Conservation (phyloP, 2,888 invertebrate genomes). For the Drosophila bunnanda region DNA sequence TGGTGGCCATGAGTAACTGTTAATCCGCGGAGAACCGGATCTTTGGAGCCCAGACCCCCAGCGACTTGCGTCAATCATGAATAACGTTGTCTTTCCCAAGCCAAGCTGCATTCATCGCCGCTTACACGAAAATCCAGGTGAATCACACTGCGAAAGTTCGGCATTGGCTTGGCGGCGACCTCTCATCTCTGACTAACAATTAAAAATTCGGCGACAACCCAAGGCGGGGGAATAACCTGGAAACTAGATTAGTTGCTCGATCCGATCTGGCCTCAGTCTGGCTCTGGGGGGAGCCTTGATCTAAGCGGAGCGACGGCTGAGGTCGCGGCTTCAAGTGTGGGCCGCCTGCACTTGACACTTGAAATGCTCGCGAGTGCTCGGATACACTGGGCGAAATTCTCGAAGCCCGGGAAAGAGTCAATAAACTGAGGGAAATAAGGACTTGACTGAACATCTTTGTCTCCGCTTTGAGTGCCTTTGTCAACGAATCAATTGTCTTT, state of each 20-base stretch:
- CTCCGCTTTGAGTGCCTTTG: constrained; percentile 1
- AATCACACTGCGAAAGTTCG: constrained; percentile 48
- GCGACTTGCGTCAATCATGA: constrained; percentile 33
- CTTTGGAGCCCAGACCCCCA: not conserved
- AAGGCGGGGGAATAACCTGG: constrained; percentile 33
- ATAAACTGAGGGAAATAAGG: constrained; percentile 27
- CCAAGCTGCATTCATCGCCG: constrained; percentile 19
- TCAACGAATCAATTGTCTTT: constrained; percentile 72
- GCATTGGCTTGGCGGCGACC: constrained; percentile 7
- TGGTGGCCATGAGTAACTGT: constrained; percentile 33
- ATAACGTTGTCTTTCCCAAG: constrained; percentile 39
- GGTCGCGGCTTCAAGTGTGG: constrained; percentile 21
- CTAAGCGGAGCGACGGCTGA: constrained; percentile 51
- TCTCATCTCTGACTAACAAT: constrained; percentile 42
- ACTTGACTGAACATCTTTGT: constrained; percentile 9
- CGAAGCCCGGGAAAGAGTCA: not conserved
- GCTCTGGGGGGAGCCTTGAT: constrained; percentile 59
- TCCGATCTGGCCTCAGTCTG: constrained; percentile 21
- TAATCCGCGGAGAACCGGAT: constrained; percentile 30
- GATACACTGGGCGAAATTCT: constrained; percentile 29
- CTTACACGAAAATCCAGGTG: constrained; percentile 31
- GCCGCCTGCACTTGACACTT: constrained; percentile 51
- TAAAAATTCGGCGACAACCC: constrained; percentile 1
- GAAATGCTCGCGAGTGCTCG: constrained; percentile 13
- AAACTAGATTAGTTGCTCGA: constrained; percentile 34